Evolutionary conservation across 2,113 vertebrate genomes (phyloP), one percentile per base, ranked within the genome.

Genomic region (Spizaetus ornatus): DNA sequence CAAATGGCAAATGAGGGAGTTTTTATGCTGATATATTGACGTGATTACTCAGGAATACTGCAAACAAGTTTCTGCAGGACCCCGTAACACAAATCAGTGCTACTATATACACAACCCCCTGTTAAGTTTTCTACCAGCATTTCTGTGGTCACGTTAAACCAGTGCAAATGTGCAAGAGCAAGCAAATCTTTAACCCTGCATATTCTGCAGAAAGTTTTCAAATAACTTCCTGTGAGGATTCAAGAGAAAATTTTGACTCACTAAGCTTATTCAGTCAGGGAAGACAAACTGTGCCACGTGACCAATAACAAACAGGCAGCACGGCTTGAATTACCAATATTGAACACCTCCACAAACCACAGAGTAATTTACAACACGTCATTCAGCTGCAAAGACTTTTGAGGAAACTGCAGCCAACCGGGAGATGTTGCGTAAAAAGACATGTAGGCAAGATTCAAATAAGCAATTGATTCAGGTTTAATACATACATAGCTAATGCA

Each of bases 271-370:
- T 88, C 81, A 91, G 55, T 66, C 56, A 58, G 26, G 31, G 40
- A 76, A 88, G 40, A 48, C 66, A 90, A 95, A 71, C 36, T 22
- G 36, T 74, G 76, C 61, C 72, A 78, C 4, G 5, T 82, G 84
- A 90, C 58, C 76, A 56, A 42, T 50, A 93, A 79, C 40, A 91
- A 93, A 70, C 50, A 71, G 82, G 40, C 63, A 52, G 34, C 63
- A 11, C 3, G 7, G 43, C 43, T 92, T 63, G 48, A 82, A 48
- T 94, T 91, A 52, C 61, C 70, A 52, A 45, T 76, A 77, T 0
- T 34, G 84, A 94, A 74, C 84, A 93, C 90, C 87, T 95, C 91
- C 91, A 77, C 70, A 95, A 94, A 73, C 81, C 81, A 82, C 77
- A 84, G 43, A 76, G 65, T 70, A 53, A 85, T 82, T 94, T 80